Evolutionary conservation across 2,888 invertebrate species (phyloP).

Genomic region (Uloborus plumipes): DNA sequence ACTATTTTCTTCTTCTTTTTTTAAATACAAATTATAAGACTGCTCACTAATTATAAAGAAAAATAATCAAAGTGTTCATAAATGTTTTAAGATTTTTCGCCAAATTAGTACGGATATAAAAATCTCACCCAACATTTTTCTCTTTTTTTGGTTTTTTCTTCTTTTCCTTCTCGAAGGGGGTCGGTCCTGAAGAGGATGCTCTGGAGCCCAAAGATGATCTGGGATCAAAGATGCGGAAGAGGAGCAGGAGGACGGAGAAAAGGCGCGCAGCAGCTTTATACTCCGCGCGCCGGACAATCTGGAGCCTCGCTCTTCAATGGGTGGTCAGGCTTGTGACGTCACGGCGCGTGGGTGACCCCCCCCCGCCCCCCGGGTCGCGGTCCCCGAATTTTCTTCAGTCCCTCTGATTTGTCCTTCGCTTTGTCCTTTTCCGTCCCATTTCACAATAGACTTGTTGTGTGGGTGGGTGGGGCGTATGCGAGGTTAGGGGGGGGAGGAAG

Average conservation of each 20-base stretch:
- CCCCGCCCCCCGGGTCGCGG: constrained; percentile 8
- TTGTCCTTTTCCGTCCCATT: constrained; percentile 12
- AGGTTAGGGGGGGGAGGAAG: background rate
- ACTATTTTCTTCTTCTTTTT: too few species aligned
- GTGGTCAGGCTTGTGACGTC: constrained; percentile 57
- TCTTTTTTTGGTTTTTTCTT: too few species aligned
- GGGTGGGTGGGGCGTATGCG: background rate
- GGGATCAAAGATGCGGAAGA: constrained; percentile 7
- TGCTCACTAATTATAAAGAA: too few species aligned
- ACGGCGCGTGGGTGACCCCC: constrained; percentile 47
- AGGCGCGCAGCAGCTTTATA: constrained; percentile 34
- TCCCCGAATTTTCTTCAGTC: background rate
- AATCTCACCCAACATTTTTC: background rate
- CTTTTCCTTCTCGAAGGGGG: background rate
- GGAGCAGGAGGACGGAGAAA: background rate
- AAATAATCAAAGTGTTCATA: too few species aligned
- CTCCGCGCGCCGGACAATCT: constrained; percentile 58
- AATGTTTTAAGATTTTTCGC: too few species aligned
- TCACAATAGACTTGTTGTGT: background rate
- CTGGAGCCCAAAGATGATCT: background rate
- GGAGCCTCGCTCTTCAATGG: constrained; percentile 49
- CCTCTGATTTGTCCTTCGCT: background rate
- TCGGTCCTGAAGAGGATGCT: background rate
- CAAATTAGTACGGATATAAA: background rate
- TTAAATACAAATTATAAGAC: too few species aligned